These are phyloP conservation scores for Rhegmatorhina hoffmannsi DNA, from an alignment of 2,113 vertebrate genomes.

Conservation along the genomic window DNA sequence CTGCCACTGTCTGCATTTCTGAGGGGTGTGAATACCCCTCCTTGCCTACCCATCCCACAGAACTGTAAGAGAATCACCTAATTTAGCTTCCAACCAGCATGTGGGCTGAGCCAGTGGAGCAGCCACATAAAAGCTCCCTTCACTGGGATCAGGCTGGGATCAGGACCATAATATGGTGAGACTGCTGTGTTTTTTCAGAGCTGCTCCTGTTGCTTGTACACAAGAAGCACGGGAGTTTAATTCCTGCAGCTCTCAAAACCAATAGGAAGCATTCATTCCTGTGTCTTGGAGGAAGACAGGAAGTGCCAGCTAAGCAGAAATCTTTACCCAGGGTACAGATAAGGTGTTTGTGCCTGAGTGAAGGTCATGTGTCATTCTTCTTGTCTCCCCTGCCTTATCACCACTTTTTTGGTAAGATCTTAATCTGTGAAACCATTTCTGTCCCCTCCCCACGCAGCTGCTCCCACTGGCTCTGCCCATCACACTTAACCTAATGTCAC, in stretches of 20 bases:
- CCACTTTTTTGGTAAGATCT: not conserved
- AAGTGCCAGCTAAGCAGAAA: not conserved
- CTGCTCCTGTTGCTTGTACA: not conserved
- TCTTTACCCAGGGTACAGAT: not conserved
- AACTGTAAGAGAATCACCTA: not conserved
- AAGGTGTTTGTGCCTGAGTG: not conserved
- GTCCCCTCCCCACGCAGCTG: not conserved
- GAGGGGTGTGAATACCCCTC: not conserved
- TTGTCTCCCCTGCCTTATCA: not conserved
- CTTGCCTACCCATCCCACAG: not conserved
- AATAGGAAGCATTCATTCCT: not conserved
- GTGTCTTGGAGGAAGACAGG: not conserved
- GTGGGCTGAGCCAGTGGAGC: not conserved
- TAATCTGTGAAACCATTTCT: not conserved
- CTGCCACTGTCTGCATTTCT: conserved; percentile 1
- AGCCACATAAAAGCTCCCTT: not conserved
- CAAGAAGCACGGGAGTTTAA: not conserved
- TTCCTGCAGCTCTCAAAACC: not conserved
- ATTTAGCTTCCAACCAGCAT: not conserved
- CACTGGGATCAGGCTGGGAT: not conserved
- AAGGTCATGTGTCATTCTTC: not conserved
- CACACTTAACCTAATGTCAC: not conserved
- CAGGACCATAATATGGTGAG: not conserved
- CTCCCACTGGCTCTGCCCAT: not conserved
- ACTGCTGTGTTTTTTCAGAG: not conserved